Percentiles rank a stretch among this genome's conserved stretches.
Evolutionary conservation across 2,113 vertebrate species (phyloP).

Genomic region (Neotragus pygmaeus): DNA sequence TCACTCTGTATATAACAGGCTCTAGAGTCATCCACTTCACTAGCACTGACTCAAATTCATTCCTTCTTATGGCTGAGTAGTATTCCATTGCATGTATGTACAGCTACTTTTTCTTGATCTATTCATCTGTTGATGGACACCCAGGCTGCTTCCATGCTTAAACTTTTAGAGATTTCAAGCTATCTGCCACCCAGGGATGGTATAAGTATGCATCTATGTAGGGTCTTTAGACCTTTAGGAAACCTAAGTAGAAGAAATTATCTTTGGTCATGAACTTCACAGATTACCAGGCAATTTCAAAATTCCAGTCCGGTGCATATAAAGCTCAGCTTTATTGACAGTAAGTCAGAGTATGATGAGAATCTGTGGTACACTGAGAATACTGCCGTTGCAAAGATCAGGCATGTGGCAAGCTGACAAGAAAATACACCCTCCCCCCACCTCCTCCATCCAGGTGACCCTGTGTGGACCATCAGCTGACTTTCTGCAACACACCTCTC

Average conservation of each 20-base stretch:
- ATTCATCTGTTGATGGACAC: background rate
- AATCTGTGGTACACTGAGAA: background rate
- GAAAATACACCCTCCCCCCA: background rate
- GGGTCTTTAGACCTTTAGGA: background rate
- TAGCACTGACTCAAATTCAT: background rate
- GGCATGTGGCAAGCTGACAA: background rate
- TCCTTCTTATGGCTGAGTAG: background rate
- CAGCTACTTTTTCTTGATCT: background rate
- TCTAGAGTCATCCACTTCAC: background rate
- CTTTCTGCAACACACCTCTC: background rate
- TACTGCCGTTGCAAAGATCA: background rate
- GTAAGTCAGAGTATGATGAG: background rate
- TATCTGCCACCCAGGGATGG: background rate
- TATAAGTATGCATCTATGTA: background rate
- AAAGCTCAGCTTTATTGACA: background rate
- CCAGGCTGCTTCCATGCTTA: background rate
- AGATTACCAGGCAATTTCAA: background rate
- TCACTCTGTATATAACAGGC: background rate
- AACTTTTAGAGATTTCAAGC: background rate
- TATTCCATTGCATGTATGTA: background rate
- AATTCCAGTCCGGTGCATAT: background rate
- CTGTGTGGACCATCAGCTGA: fast-evolving
- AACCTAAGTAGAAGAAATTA: background rate
- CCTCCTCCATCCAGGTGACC: background rate
- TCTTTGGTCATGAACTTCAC: background rate